Evolutionary conservation across 2,113 vertebrate genomes (phyloP).

Genomic region (Laticauda laticaudata): DNA sequence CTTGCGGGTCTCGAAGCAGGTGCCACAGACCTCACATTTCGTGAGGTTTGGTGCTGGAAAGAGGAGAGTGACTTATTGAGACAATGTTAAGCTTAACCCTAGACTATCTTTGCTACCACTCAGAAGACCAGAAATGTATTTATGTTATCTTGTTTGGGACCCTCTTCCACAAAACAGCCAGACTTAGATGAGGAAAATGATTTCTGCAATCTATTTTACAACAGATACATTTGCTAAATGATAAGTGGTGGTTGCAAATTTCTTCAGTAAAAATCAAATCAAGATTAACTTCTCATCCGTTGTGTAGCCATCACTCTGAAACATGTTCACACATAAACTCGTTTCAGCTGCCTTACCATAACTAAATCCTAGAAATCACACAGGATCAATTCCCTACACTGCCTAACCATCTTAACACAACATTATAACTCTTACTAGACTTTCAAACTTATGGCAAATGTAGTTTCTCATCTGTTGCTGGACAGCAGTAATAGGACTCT

Average conservation of each 20-base stretch:
- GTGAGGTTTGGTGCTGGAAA: conserved; percentile 75
- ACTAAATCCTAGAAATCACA: neutral
- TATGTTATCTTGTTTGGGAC: conserved; percentile 2
- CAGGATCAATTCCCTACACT: neutral
- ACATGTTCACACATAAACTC: neutral
- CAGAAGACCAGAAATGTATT: conserved; percentile 1
- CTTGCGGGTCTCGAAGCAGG: conserved; percentile 86
- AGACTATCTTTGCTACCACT: conserved; percentile 25
- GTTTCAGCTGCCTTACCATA: neutral
- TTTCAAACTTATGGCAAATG: neutral
- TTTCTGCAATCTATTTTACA: neutral
- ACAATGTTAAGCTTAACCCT: conserved; percentile 17
- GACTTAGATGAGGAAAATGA: neutral
- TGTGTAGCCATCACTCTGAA: neutral
- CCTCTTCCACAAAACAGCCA: neutral
- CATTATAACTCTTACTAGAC: neutral
- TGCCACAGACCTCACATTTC: conserved; percentile 86
- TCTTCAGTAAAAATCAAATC: neutral
- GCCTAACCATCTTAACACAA: neutral
- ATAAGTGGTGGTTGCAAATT: neutral
- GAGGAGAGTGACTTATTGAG: conserved; percentile 36
- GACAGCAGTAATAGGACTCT: neutral
- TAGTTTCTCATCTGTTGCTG: neutral
- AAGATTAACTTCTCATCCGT: neutral
- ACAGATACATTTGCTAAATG: neutral